Evolutionary conservation across 2,888 invertebrate species (phyloP).

Genomic region (Ichneumon xanthorius): DNA sequence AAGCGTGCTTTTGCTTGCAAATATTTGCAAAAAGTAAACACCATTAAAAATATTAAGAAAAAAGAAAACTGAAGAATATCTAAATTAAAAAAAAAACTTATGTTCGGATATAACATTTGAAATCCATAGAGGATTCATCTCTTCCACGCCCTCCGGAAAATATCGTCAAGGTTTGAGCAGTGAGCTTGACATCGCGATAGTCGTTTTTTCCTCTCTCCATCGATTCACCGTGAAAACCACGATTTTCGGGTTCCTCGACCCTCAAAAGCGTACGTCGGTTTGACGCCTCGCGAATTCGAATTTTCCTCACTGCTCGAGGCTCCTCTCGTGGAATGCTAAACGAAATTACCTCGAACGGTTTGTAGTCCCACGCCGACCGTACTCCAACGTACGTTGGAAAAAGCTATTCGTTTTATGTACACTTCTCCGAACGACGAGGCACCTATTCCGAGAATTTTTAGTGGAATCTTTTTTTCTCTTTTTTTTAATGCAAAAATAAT

Average conservation of each 20-base stretch:
- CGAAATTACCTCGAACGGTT: conserved; percentile 11
- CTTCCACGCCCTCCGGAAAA: neutral
- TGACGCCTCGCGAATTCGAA: neutral
- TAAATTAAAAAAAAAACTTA: neutral
- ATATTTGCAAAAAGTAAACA: neutral
- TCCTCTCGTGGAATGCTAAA: neutral
- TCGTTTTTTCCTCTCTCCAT: neutral
- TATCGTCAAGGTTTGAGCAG: neutral
- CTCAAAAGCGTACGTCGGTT: neutral
- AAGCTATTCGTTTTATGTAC: neutral
- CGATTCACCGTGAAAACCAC: neutral
- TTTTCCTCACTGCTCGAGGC: neutral
- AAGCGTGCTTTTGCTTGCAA: neutral
- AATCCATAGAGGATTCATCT: no score
- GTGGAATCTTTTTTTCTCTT: neutral
- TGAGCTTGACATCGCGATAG: neutral
- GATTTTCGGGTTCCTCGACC: neutral
- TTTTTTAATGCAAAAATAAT: neutral
- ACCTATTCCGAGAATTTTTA: neutral
- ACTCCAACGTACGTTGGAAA: neutral
- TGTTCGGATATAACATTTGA: no score
- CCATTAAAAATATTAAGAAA: neutral
- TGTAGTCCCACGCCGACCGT: conserved; percentile 6
- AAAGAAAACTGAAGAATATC: neutral
- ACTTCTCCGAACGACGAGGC: neutral